phyloP scores from a whole-genome alignment of 2,888 invertebrate genomes.

The Dolichomitus sp. region DNA sequence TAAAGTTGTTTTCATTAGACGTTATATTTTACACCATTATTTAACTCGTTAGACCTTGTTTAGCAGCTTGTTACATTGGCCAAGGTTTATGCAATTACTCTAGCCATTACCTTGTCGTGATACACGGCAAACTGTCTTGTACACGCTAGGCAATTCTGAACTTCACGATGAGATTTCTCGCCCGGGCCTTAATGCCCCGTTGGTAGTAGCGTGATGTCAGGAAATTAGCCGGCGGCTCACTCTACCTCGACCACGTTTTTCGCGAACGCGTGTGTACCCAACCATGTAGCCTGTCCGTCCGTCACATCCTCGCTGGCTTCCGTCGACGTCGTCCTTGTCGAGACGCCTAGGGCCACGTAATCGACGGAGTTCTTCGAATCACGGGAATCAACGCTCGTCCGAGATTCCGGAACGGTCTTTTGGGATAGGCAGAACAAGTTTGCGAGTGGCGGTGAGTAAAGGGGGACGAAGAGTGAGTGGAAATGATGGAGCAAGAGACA shows the following conservation, averaged over 20 bases:
- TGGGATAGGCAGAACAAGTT: slow-evolving; percentile 30
- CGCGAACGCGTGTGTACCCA: slow-evolving; percentile 7
- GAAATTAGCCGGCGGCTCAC: slow-evolving; percentile 39
- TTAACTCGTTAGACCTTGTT: not conserved
- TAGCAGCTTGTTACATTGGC: not conserved
- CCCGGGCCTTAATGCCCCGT: not conserved
- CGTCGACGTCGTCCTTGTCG: slow-evolving; percentile 35
- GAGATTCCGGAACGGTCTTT: slow-evolving; percentile 33
- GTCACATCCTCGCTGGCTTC: slow-evolving; percentile 17
- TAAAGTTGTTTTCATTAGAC: too few relatives aligned
- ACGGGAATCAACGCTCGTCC: slow-evolving; percentile 50
- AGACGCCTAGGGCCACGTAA: slow-evolving; percentile 44
- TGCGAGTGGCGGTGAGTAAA: slow-evolving; percentile 12
- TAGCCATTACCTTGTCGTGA: not conserved
- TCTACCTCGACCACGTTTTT: slow-evolving; percentile 24
- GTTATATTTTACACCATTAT: too few relatives aligned
- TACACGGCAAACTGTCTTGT: not conserved
- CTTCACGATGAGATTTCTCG: not conserved
- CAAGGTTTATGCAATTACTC: not conserved
- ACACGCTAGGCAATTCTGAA: not conserved
- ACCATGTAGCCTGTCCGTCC: slow-evolving; percentile 3
- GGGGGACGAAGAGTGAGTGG: slow-evolving; percentile 39
- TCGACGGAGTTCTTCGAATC: slow-evolving; percentile 48
- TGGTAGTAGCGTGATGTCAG: not conserved
- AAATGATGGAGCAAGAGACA: slow-evolving; percentile 47